Percentiles rank a stretch among this genome's conserved stretches.
Conservation (phyloP, 2,888 invertebrate species). For the Crossocerus cetratus region DNA sequence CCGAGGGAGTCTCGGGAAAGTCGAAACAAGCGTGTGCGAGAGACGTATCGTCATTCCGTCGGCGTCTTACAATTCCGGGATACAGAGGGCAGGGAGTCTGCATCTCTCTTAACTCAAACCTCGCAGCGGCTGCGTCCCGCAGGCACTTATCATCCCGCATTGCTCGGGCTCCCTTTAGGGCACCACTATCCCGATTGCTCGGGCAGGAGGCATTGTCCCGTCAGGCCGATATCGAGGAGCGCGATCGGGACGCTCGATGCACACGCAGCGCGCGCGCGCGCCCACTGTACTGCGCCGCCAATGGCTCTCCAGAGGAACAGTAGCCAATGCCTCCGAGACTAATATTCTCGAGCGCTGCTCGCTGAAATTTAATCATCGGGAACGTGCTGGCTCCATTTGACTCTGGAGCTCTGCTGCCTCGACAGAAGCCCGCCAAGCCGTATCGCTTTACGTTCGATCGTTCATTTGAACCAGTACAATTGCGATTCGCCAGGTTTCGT, state of each 20-base stretch:
- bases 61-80: too few relatives aligned
- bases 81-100: too few relatives aligned
- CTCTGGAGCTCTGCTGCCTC: conserved; percentile 45
- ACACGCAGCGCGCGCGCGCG: conserved; percentile 36
- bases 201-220: conserved; percentile 5
- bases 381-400: conserved; percentile 45
- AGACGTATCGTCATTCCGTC: too few relatives aligned
- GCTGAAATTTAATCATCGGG: conserved; percentile 58
- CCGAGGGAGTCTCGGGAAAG: too few relatives aligned
- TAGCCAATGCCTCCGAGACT: conserved; percentile 43
- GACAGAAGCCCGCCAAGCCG: conserved; percentile 23
- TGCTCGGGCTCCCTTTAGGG: not conserved
- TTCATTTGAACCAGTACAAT: conserved; percentile 32
- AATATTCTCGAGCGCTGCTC: conserved; percentile 47
- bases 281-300: conserved; percentile 43
- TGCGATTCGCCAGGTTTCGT: conserved; percentile 17
- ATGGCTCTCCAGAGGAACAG: conserved; percentile 53
- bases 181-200: not conserved
- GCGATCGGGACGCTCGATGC: conserved; percentile 29
- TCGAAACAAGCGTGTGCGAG: too few relatives aligned
- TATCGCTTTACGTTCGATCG: conserved; percentile 38
- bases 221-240: not conserved
- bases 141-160: too few relatives aligned
- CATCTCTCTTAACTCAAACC: not conserved
- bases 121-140: not conserved